Evolutionary conservation across 2,888 invertebrate species (phyloP).

Genomic region (Gonocerus acuteangulatus): DNA sequence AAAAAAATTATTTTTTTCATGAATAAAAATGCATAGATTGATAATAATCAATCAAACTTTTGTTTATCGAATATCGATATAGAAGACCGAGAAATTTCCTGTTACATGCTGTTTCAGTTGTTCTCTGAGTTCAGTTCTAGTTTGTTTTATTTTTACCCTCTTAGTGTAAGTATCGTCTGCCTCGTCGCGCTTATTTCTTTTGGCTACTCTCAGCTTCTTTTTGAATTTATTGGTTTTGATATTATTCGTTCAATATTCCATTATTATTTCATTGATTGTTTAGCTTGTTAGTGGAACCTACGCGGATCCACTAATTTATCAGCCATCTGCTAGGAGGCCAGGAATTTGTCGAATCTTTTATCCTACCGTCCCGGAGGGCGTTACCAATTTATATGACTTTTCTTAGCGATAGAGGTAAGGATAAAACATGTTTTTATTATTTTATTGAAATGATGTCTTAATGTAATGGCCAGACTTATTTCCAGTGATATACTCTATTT

Average conservation of each 20-base stretch:
- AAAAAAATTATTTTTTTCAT: too few species aligned
- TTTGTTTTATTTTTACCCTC: slow-evolving; percentile 24
- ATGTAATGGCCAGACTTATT: neutral
- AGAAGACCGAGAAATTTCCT: slow-evolving; percentile 11
- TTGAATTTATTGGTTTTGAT: neutral
- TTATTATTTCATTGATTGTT: slow-evolving; percentile 10
- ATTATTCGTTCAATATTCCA: neutral
- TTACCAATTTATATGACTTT: slow-evolving; percentile 94
- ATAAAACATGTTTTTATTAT: neutral
- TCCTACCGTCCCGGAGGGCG: slow-evolving; percentile 71
- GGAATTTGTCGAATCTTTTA: slow-evolving; percentile 30
- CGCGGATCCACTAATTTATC: slow-evolving; percentile 24
- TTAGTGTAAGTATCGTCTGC: slow-evolving; percentile 14
- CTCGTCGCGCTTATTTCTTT: neutral
- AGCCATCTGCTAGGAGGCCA: slow-evolving; percentile 30
- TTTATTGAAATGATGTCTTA: neutral
- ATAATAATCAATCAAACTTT: too few species aligned
- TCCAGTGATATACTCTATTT: slow-evolving; percentile 5
- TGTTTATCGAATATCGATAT: neutral
- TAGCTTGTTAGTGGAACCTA: slow-evolving; percentile 24
- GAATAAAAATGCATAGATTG: too few species aligned
- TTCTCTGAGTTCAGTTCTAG: slow-evolving; percentile 8
- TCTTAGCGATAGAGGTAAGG: slow-evolving; percentile 84
- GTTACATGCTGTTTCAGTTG: slow-evolving; percentile 12
- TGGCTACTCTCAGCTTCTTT: neutral